Conservation (phyloP, 1,140 invertebrate species). For the Ceratina japonica region DNA sequence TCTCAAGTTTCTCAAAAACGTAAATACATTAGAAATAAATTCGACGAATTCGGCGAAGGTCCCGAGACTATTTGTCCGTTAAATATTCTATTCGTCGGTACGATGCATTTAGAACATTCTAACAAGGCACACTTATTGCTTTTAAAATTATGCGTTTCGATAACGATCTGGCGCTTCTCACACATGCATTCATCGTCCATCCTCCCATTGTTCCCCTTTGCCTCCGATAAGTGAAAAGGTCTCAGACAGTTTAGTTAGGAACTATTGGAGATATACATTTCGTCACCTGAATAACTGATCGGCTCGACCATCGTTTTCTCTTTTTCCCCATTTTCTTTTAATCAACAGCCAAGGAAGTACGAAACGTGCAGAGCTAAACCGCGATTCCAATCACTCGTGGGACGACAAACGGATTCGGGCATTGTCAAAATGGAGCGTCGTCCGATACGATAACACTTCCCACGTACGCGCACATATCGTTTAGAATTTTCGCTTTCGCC, state of each 20-base stretch:
- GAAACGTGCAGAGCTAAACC: background rate
- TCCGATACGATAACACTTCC: background rate
- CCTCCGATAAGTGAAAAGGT: background rate
- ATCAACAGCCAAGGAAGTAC: background rate
- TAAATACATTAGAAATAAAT: conserved; percentile 35
- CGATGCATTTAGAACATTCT: conserved; percentile 16
- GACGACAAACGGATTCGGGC: background rate
- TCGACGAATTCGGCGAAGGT: conserved; percentile 45
- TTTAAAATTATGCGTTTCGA: conserved; percentile 6
- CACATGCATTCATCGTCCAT: conserved; percentile 7
- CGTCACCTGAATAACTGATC: background rate
- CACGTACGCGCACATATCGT: background rate
- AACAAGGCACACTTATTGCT: conserved; percentile 46
- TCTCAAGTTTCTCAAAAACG: conserved; percentile 18
- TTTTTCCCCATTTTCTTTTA: background rate
- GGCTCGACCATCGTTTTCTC: background rate
- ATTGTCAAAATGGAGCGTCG: background rate
- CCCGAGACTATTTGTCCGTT: background rate
- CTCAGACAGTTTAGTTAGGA: conserved; percentile 27
- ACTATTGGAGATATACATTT: conserved; percentile 20
- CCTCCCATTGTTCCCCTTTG: background rate
- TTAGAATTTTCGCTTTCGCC: background rate
- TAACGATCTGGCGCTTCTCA: background rate
- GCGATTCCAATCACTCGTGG: background rate
- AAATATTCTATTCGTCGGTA: conserved; percentile 17